Base-by-base conservation (phyloP, 2,797 vertebrate genomes). In the Poeciliopsis infans region DNA sequence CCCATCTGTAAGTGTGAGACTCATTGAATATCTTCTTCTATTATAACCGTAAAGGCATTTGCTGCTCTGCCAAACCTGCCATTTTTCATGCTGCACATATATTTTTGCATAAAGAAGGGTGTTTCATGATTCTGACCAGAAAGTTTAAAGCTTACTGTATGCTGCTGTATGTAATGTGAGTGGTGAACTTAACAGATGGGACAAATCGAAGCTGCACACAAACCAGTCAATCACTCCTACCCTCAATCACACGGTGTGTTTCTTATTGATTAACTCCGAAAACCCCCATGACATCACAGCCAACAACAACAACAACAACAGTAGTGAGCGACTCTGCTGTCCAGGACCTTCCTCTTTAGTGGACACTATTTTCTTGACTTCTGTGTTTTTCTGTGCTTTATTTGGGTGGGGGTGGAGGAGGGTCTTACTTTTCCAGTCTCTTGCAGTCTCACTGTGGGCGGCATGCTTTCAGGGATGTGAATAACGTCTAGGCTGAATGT, bases 171-270 rank as follows among this genome's bases (percentile, higher is more conserved):
- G 39, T 57, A 23, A 57, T 28, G 51, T 71, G 72, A 79, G 71
- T 18, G 25, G 61, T 80, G 84, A 84, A 79, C 86, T 78, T 83
- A 80, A 72, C 79, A 78, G 76, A 85, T 46, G 59, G 83, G 69
- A 79, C 84, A 81, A 85, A 91, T 89, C 82, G 83, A 93, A 89
- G 80, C 69, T 61, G 86, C 78, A 71, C 89, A 89, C 80, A 78
- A 85, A 87, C 80, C 77, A 88, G 92, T 95, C 93, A 88, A 94
- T 94, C 83, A 66, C 55, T 25, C 36, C 75, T 43, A 69, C 55
- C 84, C 91, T 91, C 84, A 72, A 59, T 90, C 81, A 79, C 89
- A 86, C 78, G 79, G 55, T 85, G 76, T 77, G 84, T 33, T 78
- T 82, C 74, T 70, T 89, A 89, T 92, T 82, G 91, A 94, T 90